Percentiles rank a stretch among this genome's conserved stretches.
Conservation (phyloP, 2,888 invertebrate species). For the Lepeophtheirus nordmannii region DNA sequence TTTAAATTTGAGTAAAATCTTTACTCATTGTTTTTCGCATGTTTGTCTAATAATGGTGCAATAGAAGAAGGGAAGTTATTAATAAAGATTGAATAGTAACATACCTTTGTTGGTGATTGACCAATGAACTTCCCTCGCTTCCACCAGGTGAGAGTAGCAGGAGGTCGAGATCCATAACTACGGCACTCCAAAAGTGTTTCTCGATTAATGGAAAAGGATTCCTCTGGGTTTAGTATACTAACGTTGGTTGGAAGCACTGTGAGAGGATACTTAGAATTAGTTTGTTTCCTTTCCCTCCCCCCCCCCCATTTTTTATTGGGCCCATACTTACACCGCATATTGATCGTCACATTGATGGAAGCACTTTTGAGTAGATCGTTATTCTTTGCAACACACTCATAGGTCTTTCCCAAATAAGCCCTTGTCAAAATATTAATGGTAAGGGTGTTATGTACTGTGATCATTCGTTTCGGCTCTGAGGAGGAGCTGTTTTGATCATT, state of each 20-base stretch:
- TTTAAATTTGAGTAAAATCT: too few relatives aligned
- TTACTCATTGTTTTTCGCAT: too few relatives aligned
- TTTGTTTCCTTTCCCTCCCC: too few relatives aligned
- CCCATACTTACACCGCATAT: slow-evolving; percentile 22
- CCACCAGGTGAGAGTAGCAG: slow-evolving; percentile 20
- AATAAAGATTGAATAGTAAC: neutral
- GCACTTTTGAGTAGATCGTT: slow-evolving; percentile 18
- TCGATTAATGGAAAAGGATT: slow-evolving; percentile 4
- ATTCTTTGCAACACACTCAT: slow-evolving; percentile 16
- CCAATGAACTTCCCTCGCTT: slow-evolving; percentile 22
- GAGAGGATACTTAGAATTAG: too few relatives aligned
- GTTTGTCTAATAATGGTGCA: too few relatives aligned
- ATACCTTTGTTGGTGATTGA: slow-evolving; percentile 8
- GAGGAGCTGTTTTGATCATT: too few relatives aligned
- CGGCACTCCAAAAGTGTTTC: slow-evolving; percentile 4
- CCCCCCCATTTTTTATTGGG: too few relatives aligned
- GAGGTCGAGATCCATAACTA: slow-evolving; percentile 6
- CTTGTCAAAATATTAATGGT: neutral
- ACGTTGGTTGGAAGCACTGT: slow-evolving; percentile 9
- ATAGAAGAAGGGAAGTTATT: too few relatives aligned
- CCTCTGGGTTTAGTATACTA: neutral
- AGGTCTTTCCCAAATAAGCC: slow-evolving; percentile 1
- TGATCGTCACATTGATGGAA: slow-evolving; percentile 14
- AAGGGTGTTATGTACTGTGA: slow-evolving; percentile 1
- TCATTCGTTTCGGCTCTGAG: too few relatives aligned